Conservation (phyloP, 2,888 invertebrate genomes). For the Drosophila planitibia region DNA sequence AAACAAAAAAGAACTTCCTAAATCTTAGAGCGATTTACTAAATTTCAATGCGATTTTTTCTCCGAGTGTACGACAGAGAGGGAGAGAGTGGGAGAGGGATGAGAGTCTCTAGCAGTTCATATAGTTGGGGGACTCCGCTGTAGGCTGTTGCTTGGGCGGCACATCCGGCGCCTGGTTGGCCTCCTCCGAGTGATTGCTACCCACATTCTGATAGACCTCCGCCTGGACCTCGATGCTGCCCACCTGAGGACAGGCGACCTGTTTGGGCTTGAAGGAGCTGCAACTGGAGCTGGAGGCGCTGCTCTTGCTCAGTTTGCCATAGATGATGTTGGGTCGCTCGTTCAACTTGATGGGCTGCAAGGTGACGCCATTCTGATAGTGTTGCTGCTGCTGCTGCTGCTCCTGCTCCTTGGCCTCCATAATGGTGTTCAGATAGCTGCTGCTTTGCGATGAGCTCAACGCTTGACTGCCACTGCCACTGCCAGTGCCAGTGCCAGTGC, state of each 20-base stretch:
- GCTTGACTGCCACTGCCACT: slow-evolving; percentile 74
- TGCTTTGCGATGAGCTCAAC: slow-evolving; percentile 78
- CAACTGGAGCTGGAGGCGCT: slow-evolving; percentile 71
- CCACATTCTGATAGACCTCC: slow-evolving; percentile 83
- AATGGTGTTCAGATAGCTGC: slow-evolving; percentile 84
- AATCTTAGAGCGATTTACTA: not conserved
- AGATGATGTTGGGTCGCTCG: slow-evolving; percentile 84
- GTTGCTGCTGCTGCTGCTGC: slow-evolving; percentile 64
- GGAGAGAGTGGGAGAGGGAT: not conserved
- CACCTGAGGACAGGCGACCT: slow-evolving; percentile 76
- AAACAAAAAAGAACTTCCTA: not conserved
- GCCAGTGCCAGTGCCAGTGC: slow-evolving; percentile 71
- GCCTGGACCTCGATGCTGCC: slow-evolving; percentile 80
- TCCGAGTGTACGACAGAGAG: not conserved
- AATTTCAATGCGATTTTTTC: not conserved
- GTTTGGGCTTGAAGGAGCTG: slow-evolving; percentile 84
- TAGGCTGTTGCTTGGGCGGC: slow-evolving; percentile 33
- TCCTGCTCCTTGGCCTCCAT: slow-evolving; percentile 84
- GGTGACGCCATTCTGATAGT: slow-evolving; percentile 79
- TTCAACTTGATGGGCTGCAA: slow-evolving; percentile 85
- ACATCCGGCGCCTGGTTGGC: slow-evolving; percentile 14
- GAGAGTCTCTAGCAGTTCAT: slow-evolving; percentile 74
- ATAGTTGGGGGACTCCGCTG: slow-evolving; percentile 69
- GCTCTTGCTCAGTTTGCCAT: slow-evolving; percentile 83
- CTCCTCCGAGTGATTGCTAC: slow-evolving; percentile 40